These are phyloP conservation scores for Smutsia temminckii DNA, from an alignment of 2,797 vertebrate genomes.

Conservation along the genomic window DNA sequence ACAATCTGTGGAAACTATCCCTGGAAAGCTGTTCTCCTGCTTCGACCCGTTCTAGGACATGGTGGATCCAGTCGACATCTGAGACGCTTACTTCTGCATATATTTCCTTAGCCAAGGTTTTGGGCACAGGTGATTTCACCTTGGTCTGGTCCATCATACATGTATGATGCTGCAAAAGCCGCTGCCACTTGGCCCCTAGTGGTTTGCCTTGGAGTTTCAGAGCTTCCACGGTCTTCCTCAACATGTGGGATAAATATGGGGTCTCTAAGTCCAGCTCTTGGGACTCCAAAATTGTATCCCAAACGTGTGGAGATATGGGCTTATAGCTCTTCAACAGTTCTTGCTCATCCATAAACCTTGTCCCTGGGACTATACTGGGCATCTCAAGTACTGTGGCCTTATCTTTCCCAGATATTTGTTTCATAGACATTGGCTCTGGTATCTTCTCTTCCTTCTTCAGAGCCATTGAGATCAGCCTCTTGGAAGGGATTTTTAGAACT, in stretches of 20 bases:
- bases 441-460: not conserved
- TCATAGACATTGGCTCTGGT: not conserved
- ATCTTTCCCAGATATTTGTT: not conserved
- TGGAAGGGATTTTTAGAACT: not conserved
- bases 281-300: not conserved
- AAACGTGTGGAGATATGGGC: not conserved
- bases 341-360: not conserved
- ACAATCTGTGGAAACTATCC: conserved; percentile 62
- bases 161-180: conserved; percentile 37
- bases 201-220: not conserved
- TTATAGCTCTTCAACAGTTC: conserved; percentile 30
- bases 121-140: not conserved
- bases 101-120: not conserved
- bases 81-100: not conserved
- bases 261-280: not conserved
- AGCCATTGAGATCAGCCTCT: not conserved
- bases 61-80: conserved; percentile 54
- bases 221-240: conserved; percentile 8
- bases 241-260: not conserved
- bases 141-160: not conserved
- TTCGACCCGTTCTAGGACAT: conserved; percentile 35
- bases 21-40: conserved; percentile 61
- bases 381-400: not conserved
- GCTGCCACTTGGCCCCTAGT: not conserved
- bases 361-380: not conserved